Base-by-base conservation (phyloP, 1,140 invertebrate genomes). In the Acromyrmex charruanus region DNA sequence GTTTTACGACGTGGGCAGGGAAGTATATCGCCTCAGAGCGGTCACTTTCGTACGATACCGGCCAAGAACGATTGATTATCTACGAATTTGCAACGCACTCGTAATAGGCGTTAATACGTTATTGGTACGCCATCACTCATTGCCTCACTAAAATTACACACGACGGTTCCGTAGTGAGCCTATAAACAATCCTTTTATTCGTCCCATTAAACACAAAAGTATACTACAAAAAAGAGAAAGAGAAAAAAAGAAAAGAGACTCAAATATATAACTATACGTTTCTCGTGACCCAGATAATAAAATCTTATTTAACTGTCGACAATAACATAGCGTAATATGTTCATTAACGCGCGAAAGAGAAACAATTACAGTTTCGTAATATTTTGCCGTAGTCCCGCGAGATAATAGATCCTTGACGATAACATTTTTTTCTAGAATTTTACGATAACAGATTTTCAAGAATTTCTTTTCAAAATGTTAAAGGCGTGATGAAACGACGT, bases 1-100 rank as follows among this genome's bases (percentile, higher is more conserved):
- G 72, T 89, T 89, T 89, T 89, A 89, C 87, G 81, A 86, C 16
- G 35, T 58, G 44, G 12, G 51, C 87, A 61, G 55, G 53, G 77
- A 79, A 66, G 72, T 66, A 66, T 79, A 85, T 68, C 58, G 82
- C 61, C 71, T 85, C 82, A 28, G 35, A 68, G 49, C 77, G 28
- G 39, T 21, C 25, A 28, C 69, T 84, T 63, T 75, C 69, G 68
- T 74, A 49, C 25, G 6, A 55, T 74, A 28, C 51, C 51, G 21
- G 35, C 3, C 10, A 68, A 16, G n/a, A 21, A 61, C 69, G 69
- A 84, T 84, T 61, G 69, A 84, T 84, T 84, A 84, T 75, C 80
- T 25, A 31, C 25, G 39, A 71, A 61, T 85, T 88, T 58, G n/a
- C 59, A 68, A 28, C 25, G 16, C 28, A 31, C 51, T 80, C 51